Percentiles rank a stretch among this genome's conserved stretches.
Evolutionary conservation across 35 echinoderm and acorn worm species (phyloP).

Genomic region (Strongylocentrotus purpuratus): DNA sequence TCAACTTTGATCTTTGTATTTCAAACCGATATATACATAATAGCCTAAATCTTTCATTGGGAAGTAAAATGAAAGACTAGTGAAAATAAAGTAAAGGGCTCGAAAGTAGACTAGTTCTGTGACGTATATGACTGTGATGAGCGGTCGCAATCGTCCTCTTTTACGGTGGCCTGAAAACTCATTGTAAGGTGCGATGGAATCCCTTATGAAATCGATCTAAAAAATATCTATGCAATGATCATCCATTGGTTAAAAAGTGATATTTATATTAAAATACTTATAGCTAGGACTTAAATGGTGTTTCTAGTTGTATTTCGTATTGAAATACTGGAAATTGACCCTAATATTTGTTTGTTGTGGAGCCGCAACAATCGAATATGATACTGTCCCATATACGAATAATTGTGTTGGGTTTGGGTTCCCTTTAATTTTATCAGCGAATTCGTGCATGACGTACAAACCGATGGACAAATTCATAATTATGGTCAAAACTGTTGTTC

Average conservation of each 20-base stretch:
- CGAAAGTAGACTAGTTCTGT: background rate
- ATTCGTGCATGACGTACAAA: too few relatives aligned
- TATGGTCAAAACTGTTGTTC: too few relatives aligned
- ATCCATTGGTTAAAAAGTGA: background rate
- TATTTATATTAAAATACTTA: background rate
- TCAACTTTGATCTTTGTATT: too few relatives aligned
- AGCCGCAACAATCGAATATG: background rate
- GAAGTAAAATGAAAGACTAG: too few relatives aligned
- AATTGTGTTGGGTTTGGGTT: background rate
- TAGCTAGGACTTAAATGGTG: background rate
- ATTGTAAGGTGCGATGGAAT: background rate
- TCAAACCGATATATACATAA: too few relatives aligned
- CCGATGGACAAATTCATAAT: too few relatives aligned
- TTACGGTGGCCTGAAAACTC: conserved; percentile 36
- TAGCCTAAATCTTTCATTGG: too few relatives aligned
- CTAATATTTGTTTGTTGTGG: background rate
- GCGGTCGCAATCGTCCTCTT: background rate
- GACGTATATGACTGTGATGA: conserved; percentile 13
- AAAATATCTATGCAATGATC: background rate
- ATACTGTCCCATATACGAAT: background rate
- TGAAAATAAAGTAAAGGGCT: background rate
- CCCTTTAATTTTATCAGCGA: too few relatives aligned
- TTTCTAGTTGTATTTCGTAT: background rate
- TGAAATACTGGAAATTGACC: background rate
- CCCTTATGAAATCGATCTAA: background rate